Evolutionary conservation across 1,140 invertebrate species (phyloP).

Genomic region (Hycleus phaleratus): DNA sequence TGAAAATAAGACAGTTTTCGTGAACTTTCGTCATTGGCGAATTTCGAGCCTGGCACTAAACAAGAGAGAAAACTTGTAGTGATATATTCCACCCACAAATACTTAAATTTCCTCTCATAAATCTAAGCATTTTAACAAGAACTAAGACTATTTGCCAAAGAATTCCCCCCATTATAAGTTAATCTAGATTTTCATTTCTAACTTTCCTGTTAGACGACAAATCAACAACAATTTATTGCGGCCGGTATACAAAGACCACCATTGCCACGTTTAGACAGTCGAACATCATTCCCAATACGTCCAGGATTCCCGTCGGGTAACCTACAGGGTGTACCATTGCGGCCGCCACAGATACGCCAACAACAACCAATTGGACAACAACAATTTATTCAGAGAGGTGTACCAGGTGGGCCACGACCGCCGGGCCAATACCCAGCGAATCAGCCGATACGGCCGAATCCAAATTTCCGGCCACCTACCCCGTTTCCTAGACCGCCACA

Average conservation of each 20-base stretch:
- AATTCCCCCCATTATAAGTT: no score
- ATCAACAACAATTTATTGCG: neutral
- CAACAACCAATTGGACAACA: constrained; percentile 4
- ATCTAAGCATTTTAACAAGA: neutral
- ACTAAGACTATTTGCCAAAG: no score
- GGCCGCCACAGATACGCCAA: constrained; percentile 10
- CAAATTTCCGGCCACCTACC: constrained; percentile 21
- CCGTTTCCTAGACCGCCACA: constrained; percentile 25
- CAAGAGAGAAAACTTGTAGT: constrained; percentile 14
- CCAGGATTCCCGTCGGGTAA: constrained; percentile 23
- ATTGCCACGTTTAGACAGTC: constrained; percentile 29
- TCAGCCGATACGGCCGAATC: constrained; percentile 6
- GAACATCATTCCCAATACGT: constrained; percentile 24
- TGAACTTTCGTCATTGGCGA: constrained; percentile 15
- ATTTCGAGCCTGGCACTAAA: constrained; percentile 22
- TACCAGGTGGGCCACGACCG: constrained; percentile 17
- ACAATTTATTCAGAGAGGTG: constrained; percentile 22
- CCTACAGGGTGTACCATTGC: constrained; percentile 14
- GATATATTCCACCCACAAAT: constrained; percentile 17
- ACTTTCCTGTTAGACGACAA: no score
- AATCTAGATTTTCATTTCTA: no score
- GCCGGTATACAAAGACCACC: constrained; percentile 18
- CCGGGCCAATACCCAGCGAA: constrained; percentile 11
- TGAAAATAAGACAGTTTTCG: constrained; percentile 10
- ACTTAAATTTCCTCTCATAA: constrained; percentile 10